Conservation (phyloP, 2,888 invertebrate genomes). For the Bhutanitis thaidina region DNA sequence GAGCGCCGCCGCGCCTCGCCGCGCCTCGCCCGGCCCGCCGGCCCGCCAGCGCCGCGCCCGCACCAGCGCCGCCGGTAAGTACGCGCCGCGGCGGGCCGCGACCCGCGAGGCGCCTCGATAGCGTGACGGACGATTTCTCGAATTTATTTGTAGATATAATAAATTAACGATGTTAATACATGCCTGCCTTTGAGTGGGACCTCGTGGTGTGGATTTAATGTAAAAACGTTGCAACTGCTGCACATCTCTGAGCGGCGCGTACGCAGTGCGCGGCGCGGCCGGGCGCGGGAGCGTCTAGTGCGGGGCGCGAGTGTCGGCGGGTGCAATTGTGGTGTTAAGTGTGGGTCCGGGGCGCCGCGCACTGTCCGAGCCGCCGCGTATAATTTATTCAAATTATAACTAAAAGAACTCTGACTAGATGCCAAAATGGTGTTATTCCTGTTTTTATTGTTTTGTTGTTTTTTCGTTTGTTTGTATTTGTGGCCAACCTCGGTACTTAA, state of each 20-base stretch:
- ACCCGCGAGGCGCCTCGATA: conserved; percentile 42
- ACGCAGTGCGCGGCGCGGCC: conserved; percentile 66
- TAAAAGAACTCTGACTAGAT: conserved; percentile 73
- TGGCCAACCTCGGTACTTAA: conserved; percentile 79
- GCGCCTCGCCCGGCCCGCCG: conserved; percentile 31
- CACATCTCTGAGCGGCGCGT: conserved; percentile 67
- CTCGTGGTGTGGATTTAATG: conserved; percentile 67
- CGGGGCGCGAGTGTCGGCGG: conserved; percentile 70
- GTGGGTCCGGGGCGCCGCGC: conserved; percentile 32
- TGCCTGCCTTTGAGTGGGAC: conserved; percentile 65
- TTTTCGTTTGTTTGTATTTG: conserved; percentile 73
- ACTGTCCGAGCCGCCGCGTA: conserved; percentile 33
- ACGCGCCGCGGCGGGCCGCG: conserved; percentile 30
- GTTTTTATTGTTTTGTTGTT: conserved; percentile 78
- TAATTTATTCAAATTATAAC: conserved; percentile 58
- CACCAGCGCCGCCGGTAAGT: conserved; percentile 35
- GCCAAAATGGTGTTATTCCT: conserved; percentile 79
- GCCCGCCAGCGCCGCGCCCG: conserved; percentile 35
- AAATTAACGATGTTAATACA: conserved; percentile 68
- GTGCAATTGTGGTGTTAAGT: conserved; percentile 75
- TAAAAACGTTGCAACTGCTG: conserved; percentile 60
- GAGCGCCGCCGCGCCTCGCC: conserved; percentile 40
- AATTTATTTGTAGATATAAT: conserved; percentile 78
- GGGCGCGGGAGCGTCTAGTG: conserved; percentile 69
- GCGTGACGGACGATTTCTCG: conserved; percentile 76